Conservation (phyloP, 2,888 invertebrate species). For the Cistogaster globosa region DNA sequence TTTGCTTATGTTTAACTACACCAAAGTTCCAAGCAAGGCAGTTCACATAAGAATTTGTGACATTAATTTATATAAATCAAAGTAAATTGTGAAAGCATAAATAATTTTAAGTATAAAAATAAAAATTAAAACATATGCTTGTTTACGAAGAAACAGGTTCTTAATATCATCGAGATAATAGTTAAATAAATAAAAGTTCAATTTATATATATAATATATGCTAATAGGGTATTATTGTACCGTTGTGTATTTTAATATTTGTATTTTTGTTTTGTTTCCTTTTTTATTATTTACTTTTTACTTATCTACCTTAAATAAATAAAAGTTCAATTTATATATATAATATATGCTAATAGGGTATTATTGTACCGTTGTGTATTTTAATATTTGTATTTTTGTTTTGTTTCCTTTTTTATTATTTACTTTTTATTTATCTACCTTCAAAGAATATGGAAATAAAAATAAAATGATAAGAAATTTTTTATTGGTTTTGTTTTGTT, state of each 20-base stretch:
- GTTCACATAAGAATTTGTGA: no score
- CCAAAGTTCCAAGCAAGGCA: no score
- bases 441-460: slow-evolving; percentile 9
- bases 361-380: neutral
- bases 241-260: neutral
- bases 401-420: slow-evolving; percentile 37
- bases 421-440: neutral
- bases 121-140: no score
- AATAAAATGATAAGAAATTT: slow-evolving; percentile 3
- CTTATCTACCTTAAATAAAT: neutral
- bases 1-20: neutral
- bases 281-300: slow-evolving; percentile 4
- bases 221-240: neutral
- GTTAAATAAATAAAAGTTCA: no score
- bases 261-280: slow-evolving; percentile 53
- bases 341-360: slow-evolving; percentile 1
- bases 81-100: no score
- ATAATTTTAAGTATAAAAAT: no score
- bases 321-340: no score
- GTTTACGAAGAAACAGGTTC: no score
- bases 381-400: slow-evolving; percentile 24
- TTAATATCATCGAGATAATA: no score
- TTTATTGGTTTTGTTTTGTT: slow-evolving; percentile 30
- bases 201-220: no score
- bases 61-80: no score